These are phyloP conservation scores for Xenopus laevis DNA, from an alignment of 2,113 vertebrate species.

Conservation along the genomic window DNA sequence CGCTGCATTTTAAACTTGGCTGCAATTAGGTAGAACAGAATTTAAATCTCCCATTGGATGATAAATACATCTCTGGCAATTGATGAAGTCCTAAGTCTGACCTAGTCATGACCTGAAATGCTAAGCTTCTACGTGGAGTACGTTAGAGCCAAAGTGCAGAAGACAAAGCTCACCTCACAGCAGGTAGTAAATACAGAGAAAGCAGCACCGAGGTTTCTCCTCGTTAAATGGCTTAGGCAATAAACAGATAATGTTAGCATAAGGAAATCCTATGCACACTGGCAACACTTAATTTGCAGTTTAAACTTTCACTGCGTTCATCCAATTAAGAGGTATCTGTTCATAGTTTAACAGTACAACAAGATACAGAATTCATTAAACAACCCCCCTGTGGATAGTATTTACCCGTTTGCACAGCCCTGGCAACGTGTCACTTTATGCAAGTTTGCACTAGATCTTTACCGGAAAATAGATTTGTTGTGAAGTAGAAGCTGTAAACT, in stretches of 20 bases:
- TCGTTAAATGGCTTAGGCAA: slow-evolving; percentile 59
- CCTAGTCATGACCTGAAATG: slow-evolving; percentile 14
- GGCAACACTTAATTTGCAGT: slow-evolving; percentile 65
- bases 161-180: slow-evolving; percentile 63
- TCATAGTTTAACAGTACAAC: slow-evolving; percentile 55
- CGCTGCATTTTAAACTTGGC: neutral
- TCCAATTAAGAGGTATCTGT: slow-evolving; percentile 66
- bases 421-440: no score
- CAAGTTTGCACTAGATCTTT: no score
- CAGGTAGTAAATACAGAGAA: slow-evolving; percentile 62
- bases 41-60: neutral
- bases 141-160: slow-evolving; percentile 58
- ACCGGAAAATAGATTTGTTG: no score
- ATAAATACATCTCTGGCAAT: neutral
- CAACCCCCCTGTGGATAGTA: neutral
- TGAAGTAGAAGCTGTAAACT: no score
- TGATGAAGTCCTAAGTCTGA: neutral
- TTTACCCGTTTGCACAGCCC: no score
- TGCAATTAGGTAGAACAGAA: neutral
- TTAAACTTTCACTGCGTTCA: slow-evolving; percentile 65
- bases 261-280: slow-evolving; percentile 57
- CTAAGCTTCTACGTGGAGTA: slow-evolving; percentile 53
- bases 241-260: slow-evolving; percentile 53
- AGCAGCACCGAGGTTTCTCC: slow-evolving; percentile 59
- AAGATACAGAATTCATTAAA: slow-evolving; percentile 48